These are phyloP conservation scores for Lepisosteus oculatus DNA, from an alignment of 2,113 vertebrate species.

Conservation along the genomic window DNA sequence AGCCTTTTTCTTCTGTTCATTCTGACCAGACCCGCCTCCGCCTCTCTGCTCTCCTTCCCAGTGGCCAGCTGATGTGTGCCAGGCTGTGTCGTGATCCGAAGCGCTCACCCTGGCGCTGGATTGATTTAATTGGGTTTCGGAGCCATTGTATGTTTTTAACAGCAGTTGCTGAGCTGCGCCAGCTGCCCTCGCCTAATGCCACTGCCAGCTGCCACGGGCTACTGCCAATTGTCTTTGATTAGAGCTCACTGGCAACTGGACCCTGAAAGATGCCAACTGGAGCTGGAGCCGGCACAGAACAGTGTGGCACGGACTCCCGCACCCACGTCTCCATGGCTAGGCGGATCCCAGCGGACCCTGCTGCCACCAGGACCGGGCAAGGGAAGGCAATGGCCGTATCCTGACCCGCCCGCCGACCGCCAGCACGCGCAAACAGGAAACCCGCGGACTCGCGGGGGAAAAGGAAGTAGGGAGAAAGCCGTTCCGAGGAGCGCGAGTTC, in stretches of 20 bases:
- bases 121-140: slow-evolving; percentile 39
- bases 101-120: slow-evolving; percentile 28
- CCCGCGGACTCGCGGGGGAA: too few relatives aligned
- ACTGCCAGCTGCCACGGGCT: slow-evolving; percentile 25
- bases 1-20: not conserved
- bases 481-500: not conserved
- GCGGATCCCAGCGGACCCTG: not conserved
- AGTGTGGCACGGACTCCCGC: slow-evolving; percentile 14
- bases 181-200: slow-evolving; percentile 29
- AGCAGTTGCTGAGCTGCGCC: slow-evolving; percentile 30
- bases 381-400: not conserved
- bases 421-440: not conserved
- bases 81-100: slow-evolving; percentile 24
- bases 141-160: slow-evolving; percentile 10
- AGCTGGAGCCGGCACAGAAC: slow-evolving; percentile 30
- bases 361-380: too few relatives aligned
- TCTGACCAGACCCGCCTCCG: not conserved
- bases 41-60: slow-evolving; percentile 21
- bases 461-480: not conserved
- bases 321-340: not conserved
- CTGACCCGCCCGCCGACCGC: not conserved
- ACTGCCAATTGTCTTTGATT: slow-evolving; percentile 21
- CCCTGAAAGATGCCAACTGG: slow-evolving; percentile 33
- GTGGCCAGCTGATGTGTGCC: slow-evolving; percentile 25
- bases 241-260: slow-evolving; percentile 40